Conservation (phyloP, 2,797 vertebrate species). For the Pseudomugil gertrudae region DNA sequence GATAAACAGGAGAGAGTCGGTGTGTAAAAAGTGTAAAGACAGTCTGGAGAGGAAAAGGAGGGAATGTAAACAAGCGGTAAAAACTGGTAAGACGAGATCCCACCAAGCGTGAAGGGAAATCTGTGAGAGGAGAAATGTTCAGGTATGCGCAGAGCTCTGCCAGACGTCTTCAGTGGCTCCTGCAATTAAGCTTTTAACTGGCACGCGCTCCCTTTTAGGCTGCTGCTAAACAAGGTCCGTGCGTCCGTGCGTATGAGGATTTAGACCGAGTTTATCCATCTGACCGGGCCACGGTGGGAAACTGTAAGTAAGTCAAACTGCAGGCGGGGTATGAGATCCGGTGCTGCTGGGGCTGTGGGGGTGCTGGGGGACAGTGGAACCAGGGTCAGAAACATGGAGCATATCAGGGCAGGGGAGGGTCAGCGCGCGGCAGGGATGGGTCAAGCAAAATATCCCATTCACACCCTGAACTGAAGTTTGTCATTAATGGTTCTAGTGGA, state of each 20-base stretch:
- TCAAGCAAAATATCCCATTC: not conserved
- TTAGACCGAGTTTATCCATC: not conserved
- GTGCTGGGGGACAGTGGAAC: conserved; percentile 8
- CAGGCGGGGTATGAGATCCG: not conserved
- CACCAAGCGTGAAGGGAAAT: conserved; percentile 3
- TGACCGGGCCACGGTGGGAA: not conserved
- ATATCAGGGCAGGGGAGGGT: conserved; percentile 6
- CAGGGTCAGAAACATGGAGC: conserved; percentile 15
- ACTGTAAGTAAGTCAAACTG: not conserved
- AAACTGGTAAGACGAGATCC: not conserved
- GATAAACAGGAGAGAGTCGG: not conserved
- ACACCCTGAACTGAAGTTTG: no score
- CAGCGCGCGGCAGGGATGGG: conserved; percentile 18
- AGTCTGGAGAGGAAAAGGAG: no score
- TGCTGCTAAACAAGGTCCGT: not conserved
- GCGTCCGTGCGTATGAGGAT: not conserved
- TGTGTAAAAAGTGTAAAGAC: not conserved
- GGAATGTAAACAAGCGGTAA: conserved; percentile 44
- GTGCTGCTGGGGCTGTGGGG: not conserved
- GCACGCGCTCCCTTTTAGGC: conserved; percentile 8
- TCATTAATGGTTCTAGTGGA: not conserved
- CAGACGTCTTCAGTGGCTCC: conserved; percentile 15
- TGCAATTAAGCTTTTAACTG: conserved; percentile 26
- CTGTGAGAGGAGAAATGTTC: conserved; percentile 19
- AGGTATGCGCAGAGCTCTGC: conserved; percentile 40